These are phyloP conservation scores for Ophion ellenae DNA, from an alignment of 2,888 invertebrate species.

Conservation along the genomic window DNA sequence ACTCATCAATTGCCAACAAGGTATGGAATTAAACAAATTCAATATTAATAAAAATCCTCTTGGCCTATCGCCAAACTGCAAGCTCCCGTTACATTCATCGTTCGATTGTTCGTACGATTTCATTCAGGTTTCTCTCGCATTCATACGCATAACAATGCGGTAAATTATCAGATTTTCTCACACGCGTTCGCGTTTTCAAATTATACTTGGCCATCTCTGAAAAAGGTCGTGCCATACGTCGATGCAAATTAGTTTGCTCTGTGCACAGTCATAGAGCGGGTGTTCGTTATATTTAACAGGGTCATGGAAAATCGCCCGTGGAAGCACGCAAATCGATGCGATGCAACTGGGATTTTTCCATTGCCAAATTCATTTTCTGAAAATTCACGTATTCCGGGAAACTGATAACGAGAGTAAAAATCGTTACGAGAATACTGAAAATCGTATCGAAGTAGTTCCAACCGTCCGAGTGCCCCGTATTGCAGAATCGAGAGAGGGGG, in stretches of 20 bases:
- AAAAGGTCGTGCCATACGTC: neutral
- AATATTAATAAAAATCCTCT: constrained; percentile 10
- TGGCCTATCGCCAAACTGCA: constrained; percentile 21
- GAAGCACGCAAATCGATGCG: neutral
- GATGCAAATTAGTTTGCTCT: neutral
- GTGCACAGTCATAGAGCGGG: neutral
- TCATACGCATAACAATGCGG: neutral
- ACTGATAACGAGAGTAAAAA: neutral
- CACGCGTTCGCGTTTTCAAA: neutral
- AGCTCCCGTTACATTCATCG: neutral
- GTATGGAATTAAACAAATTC: constrained; percentile 4
- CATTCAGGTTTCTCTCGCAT: constrained; percentile 16
- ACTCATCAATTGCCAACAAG: neutral
- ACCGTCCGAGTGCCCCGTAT: neutral
- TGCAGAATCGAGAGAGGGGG: neutral
- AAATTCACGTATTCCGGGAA: too few relatives aligned
- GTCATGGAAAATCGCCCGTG: neutral
- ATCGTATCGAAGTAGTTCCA: neutral
- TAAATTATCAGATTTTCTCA: neutral
- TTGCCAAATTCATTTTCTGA: neutral
- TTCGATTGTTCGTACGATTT: constrained; percentile 3
- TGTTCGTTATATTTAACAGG: neutral
- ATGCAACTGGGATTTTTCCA: neutral
- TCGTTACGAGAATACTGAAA: neutral
- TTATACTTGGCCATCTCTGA: neutral